Conservation (phyloP, 2,797 vertebrate genomes). For the Trichosurus vulpecula region DNA sequence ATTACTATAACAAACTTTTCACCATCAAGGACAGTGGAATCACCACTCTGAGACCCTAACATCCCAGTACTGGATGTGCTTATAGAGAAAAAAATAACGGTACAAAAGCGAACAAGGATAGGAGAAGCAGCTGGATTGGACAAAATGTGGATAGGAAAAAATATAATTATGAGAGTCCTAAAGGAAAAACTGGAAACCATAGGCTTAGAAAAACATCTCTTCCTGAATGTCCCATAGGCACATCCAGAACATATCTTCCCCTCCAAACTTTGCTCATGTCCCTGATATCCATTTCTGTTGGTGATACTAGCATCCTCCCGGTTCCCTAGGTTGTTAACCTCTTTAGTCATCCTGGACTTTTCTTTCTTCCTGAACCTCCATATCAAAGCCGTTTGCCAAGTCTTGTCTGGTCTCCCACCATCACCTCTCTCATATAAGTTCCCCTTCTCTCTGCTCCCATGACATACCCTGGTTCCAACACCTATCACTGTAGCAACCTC, state of each 20-base stretch:
- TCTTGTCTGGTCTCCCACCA: not conserved
- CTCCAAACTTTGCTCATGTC: not conserved
- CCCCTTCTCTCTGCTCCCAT: not conserved
- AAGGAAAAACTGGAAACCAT: not conserved
- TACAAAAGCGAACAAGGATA: not conserved
- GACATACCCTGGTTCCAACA: not conserved
- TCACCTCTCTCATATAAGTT: not conserved
- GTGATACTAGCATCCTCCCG: not conserved
- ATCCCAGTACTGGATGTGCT: not conserved
- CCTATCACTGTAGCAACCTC: not conserved
- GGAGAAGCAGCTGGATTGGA: not conserved
- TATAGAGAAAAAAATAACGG: not conserved
- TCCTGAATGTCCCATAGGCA: not conserved
- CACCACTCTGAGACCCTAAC: not conserved
- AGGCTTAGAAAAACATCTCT: not conserved
- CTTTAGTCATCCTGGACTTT: not conserved
- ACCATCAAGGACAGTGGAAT: not conserved
- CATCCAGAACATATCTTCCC: not conserved
- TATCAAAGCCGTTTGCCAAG: not conserved
- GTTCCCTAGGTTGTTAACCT: not conserved
- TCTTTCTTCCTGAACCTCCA: not conserved
- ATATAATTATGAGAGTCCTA: not conserved
- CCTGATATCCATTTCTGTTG: not conserved
- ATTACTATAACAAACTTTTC: not conserved
- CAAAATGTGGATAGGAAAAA: not conserved